These are phyloP conservation scores for Drosophila multiciliata DNA, from an alignment of 2,888 invertebrate genomes.

Conservation along the genomic window DNA sequence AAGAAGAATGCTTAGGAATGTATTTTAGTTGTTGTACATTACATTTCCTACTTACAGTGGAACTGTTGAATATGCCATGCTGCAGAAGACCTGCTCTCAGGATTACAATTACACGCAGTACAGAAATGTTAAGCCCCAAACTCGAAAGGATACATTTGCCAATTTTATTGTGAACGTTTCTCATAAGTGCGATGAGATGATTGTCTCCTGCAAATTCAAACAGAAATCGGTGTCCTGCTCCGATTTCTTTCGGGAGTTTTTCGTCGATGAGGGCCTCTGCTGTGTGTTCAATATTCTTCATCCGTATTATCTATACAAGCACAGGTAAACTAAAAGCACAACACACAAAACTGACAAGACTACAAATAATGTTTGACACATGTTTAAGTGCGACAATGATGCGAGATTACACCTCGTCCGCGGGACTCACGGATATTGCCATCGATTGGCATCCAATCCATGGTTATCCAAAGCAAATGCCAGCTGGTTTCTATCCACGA, in stretches of 20 bases:
- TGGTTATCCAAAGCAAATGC: conserved; percentile 87
- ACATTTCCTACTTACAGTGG: conserved; percentile 66
- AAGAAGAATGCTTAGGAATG: background rate
- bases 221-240: conserved; percentile 87
- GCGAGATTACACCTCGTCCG: conserved; percentile 70
- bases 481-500: conserved; percentile 87
- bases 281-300: conserved; percentile 93
- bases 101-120: conserved; percentile 59
- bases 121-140: conserved; percentile 30
- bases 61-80: conserved; percentile 86
- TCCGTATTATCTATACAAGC: conserved; percentile 88
- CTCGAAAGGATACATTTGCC: conserved; percentile 54
- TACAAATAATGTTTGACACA: background rate
- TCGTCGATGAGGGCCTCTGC: conserved; percentile 93
- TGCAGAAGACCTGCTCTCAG: conserved; percentile 71
- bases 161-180: conserved; percentile 84
- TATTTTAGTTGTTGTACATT: background rate
- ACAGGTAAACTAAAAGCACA: conserved; percentile 79
- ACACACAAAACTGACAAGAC: background rate
- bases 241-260: conserved; percentile 89
- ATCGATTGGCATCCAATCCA: conserved; percentile 91
- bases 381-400: conserved; percentile 55
- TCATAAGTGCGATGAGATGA: conserved; percentile 90
- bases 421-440: conserved; percentile 66
- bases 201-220: conserved; percentile 89